phyloP scores from a whole-genome alignment of 2,888 invertebrate genomes.

The Odontothrips loti region DNA sequence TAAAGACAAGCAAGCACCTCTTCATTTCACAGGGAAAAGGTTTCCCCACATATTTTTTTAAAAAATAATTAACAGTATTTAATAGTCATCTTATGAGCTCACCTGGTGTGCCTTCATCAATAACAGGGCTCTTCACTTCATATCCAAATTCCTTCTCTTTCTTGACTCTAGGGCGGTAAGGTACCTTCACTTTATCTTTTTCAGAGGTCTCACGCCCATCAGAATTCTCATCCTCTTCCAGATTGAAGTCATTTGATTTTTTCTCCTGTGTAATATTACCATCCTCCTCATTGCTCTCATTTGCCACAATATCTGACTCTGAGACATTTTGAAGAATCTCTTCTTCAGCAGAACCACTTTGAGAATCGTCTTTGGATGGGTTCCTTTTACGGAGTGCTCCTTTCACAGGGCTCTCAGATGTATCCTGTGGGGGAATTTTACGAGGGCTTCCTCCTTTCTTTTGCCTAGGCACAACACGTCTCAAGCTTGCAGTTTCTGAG shows the following conservation, averaged over 20 bases:
- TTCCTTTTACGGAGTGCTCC: neutral
- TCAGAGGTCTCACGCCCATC: neutral
- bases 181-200: neutral
- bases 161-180: neutral
- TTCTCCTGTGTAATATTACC: too few species aligned
- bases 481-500: neutral
- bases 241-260: too few species aligned
- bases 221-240: too few species aligned
- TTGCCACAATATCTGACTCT: too few species aligned
- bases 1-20: neutral
- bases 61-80: too few species aligned
- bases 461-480: neutral
- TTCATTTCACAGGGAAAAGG: too few species aligned
- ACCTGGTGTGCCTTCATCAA: constrained; percentile 2
- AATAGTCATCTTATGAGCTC: too few species aligned
- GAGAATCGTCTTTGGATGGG: neutral
- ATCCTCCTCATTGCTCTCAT: too few species aligned
- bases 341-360: neutral
- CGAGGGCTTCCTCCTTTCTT: neutral
- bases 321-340: too few species aligned
- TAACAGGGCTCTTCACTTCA: neutral
- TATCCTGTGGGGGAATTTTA: neutral
- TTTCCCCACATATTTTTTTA: neutral
- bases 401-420: neutral
- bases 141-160: constrained; percentile 20